Base-by-base conservation (phyloP, 2,797 vertebrate genomes). In the Protosalanx chinensis region DNA sequence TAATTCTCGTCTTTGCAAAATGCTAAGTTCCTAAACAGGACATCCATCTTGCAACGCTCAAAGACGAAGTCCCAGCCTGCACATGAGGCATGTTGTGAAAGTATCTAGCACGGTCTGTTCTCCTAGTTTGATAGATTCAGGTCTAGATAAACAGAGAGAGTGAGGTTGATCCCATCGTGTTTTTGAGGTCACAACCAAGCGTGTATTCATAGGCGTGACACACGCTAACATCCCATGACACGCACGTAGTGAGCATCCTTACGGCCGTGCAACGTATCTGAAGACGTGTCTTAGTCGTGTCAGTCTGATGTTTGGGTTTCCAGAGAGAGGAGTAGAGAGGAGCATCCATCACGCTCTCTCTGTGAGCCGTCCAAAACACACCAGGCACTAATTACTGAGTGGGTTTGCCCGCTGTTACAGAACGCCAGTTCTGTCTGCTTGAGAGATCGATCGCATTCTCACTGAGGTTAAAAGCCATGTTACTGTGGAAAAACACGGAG, bases 331-430 rank as follows among this genome's bases (percentile, higher is more conserved):
- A 67, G 60, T 13, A 23, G 56, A 37, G 75, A 41, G 51, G 7
- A 65, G 1, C 10, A 65, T 63, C 71, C 53, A 76, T 83, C 70
- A 70, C 18, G 64, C 66, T 69, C 74, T 74, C 78, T 72, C 60
- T 64, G 71, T 7, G 65, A 37, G 71, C 46, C 68, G 81, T 63
- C 69, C 72, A 74, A 62, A 63, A 4, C 62, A 4, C 62, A 13
- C 46, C 29, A 41, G 33, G 46, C 51, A 75, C 41, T 49, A 70
- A 73, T 20, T 62, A 78, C 27, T 74, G 64, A 79, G 71, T 72
- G 79, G 1, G 66, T 73, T 12, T 62, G 77, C 78, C 71, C 77
- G 77, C 65, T 75, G 65, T 73, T 78, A 0, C 5, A 35, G 12
- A 3, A 27, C 0, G 0, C 67, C 74, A 70, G 59, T 27, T 56